Percentiles rank a stretch among this genome's conserved stretches.
Evolutionary conservation across 2,888 invertebrate species (phyloP).

Genomic region (Stenchaetothrips biformis): DNA sequence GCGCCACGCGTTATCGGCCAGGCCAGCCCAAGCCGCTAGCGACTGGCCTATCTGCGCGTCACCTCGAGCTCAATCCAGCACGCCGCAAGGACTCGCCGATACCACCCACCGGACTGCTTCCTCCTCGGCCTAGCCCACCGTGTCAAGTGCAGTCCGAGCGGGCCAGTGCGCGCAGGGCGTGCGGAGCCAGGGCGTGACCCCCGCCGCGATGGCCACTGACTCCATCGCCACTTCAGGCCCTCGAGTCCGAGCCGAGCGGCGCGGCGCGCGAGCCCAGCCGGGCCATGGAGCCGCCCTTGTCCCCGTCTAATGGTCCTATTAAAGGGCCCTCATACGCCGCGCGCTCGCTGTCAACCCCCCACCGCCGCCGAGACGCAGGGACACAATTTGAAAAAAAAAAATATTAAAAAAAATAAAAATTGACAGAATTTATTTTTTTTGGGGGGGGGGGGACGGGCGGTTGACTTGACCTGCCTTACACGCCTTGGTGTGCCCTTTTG

Average conservation of each 20-base stretch:
- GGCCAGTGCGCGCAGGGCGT: not conserved
- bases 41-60: too few relatives aligned
- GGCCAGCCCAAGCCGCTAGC: too few relatives aligned
- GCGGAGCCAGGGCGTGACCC: not conserved
- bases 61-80: too few relatives aligned
- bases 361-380: too few relatives aligned
- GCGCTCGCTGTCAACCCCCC: not conserved
- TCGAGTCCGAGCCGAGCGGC: not conserved
- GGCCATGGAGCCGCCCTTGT: not conserved
- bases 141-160: not conserved
- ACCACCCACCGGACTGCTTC: too few relatives aligned
- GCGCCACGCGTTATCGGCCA: too few relatives aligned
- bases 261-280: not conserved
- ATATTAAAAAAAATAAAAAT: not conserved
- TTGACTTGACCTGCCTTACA: too few relatives aligned
- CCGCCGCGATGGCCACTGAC: not conserved
- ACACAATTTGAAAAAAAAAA: not conserved
- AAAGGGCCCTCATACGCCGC: not conserved
- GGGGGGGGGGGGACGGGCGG: too few relatives aligned
- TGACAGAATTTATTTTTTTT: too few relatives aligned
- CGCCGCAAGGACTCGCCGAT: too few relatives aligned
- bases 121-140: not conserved
- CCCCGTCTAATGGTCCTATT: constrained; percentile 6
- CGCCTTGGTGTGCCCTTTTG: too few relatives aligned
- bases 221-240: not conserved